Evolutionary conservation across 2,888 invertebrate genomes (phyloP).

Genomic region (Harmothoe impar): DNA sequence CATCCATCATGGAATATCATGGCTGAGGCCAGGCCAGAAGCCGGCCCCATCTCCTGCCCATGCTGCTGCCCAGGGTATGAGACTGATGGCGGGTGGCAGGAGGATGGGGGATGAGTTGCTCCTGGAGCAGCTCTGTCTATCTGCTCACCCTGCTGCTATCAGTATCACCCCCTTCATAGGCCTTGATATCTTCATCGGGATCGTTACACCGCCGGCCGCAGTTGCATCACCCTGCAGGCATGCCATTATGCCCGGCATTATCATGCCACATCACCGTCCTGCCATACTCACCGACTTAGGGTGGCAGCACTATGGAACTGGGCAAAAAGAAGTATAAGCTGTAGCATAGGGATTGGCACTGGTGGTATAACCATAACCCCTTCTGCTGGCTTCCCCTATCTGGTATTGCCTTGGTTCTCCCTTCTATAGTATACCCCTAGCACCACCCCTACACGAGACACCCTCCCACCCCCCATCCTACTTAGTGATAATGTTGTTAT

Average conservation of each 20-base stretch:
- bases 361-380: slow-evolving; percentile 12
- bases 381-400: not conserved
- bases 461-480: not conserved
- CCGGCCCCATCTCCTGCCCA: not conserved
- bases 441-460: not conserved
- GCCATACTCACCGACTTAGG: not conserved
- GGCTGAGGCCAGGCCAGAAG: not conserved
- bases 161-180: slow-evolving; percentile 24
- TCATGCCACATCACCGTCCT: slow-evolving; percentile 40
- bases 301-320: not conserved
- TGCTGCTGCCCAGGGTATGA: not conserved
- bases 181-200: slow-evolving; percentile 49
- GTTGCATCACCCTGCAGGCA: slow-evolving; percentile 57
- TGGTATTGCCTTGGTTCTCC: not conserved
- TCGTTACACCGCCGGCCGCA: not conserved
- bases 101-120: not conserved
- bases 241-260: slow-evolving; percentile 53
- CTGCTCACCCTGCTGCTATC: slow-evolving; percentile 12
- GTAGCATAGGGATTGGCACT: not conserved
- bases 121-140: not conserved
- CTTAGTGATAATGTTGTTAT: slow-evolving; percentile 45
- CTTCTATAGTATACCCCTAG: not conserved
- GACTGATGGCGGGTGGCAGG: slow-evolving; percentile 41
- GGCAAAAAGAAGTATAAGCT: not conserved
- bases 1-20: slow-evolving; percentile 49